These are phyloP conservation scores for Urocitellus parryii DNA, from an alignment of 2,113 vertebrate species.

Conservation along the genomic window DNA sequence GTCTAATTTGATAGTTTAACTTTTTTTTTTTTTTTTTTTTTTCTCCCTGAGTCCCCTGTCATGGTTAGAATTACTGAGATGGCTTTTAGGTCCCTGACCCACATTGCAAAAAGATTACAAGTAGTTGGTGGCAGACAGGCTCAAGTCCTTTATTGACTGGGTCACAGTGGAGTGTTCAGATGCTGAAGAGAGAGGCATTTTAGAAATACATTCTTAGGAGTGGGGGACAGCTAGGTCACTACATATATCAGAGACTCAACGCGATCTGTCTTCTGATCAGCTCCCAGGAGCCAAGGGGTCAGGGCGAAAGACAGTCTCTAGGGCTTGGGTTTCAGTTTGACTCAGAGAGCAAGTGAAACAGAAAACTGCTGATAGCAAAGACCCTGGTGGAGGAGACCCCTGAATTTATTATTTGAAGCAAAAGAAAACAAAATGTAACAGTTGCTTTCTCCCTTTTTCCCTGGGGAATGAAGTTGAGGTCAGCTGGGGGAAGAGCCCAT, in stretches of 20 bases:
- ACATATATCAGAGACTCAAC: neutral
- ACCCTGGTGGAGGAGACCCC: neutral
- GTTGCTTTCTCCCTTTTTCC: neutral
- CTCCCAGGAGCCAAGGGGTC: conserved; percentile 67
- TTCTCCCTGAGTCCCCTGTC: neutral
- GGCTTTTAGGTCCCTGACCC: conserved; percentile 63
- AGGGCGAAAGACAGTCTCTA: neutral
- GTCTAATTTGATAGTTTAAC: conserved; percentile 2
- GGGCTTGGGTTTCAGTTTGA: conserved; percentile 43
- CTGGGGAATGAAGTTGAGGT: neutral
- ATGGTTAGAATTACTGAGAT: conserved; percentile 53
- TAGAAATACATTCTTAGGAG: neutral
- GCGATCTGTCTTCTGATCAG: conserved; percentile 49
- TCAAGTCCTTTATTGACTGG: conserved; percentile 36
- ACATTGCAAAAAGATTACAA: conserved; percentile 70
- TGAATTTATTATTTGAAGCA: conserved; percentile 67
- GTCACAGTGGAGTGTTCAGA: neutral
- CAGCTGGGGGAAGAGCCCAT: neutral
- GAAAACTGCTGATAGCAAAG: conserved; percentile 54
- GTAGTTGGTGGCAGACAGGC: conserved; percentile 46
- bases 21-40: neutral
- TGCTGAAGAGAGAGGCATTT: conserved; percentile 1
- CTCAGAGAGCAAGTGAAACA: conserved; percentile 47
- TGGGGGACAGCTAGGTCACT: neutral
- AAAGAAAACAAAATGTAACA: conserved; percentile 35